phyloP scores from a whole-genome alignment of 2,113 vertebrate species.

The Rafetus swinhoei region DNA sequence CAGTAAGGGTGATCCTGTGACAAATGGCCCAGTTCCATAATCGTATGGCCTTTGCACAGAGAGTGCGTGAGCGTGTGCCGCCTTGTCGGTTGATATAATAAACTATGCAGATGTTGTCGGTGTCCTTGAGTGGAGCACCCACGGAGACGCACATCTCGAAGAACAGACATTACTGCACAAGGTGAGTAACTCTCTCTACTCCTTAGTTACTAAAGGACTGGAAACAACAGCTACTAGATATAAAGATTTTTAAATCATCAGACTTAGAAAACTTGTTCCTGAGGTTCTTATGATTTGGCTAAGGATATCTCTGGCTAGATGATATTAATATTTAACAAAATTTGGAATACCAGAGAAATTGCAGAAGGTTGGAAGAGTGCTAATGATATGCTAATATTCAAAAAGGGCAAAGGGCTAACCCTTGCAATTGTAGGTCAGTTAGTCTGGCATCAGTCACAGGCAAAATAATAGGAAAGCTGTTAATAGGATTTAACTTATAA shows the following conservation, averaged over 20 bases:
- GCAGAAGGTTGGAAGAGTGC: slow-evolving; percentile 31
- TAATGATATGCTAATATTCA: slow-evolving; percentile 29
- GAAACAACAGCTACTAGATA: background rate
- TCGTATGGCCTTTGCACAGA: no score
- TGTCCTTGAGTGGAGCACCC: no score
- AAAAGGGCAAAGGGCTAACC: background rate
- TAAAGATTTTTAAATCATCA: background rate
- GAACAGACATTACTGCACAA: no score
- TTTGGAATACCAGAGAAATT: slow-evolving; percentile 31
- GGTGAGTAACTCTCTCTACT: no score
- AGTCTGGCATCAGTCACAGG: slow-evolving; percentile 12
- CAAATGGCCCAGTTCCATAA: no score
- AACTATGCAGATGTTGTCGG: no score
- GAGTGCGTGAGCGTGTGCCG: no score
- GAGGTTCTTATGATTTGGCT: slow-evolving; percentile 33
- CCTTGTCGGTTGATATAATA: no score
- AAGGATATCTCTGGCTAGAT: slow-evolving; percentile 19
- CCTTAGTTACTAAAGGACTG: slow-evolving; percentile 59
- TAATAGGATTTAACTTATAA: slow-evolving; percentile 19
- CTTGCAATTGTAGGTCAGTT: slow-evolving; percentile 38
- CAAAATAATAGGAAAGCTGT: slow-evolving; percentile 1
- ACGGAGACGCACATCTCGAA: no score
- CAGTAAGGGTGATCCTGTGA: no score
- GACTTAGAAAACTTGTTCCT: slow-evolving; percentile 6
- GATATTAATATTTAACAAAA: slow-evolving; percentile 1